Evolutionary conservation across 2,797 vertebrate species (phyloP).

Genomic region (Crenuchus spilurus): DNA sequence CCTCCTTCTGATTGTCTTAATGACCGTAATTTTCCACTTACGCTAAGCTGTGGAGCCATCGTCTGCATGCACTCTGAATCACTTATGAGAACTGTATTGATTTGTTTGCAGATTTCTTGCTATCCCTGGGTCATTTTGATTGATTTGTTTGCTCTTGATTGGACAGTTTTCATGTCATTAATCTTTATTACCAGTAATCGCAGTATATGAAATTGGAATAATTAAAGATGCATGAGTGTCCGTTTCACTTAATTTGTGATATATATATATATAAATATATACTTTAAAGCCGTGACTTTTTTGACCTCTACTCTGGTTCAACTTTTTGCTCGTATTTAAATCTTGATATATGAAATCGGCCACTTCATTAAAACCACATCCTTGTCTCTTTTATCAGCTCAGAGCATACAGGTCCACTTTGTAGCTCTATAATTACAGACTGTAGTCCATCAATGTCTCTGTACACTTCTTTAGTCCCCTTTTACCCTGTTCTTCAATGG

Average conservation of each 20-base stretch:
- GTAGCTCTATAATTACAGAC: too few relatives aligned
- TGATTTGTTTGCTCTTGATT: slow-evolving; percentile 26
- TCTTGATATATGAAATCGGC: too few relatives aligned
- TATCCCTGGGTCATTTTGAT: slow-evolving; percentile 12
- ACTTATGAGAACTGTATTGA: slow-evolving; percentile 29
- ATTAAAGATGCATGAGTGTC: slow-evolving; percentile 34
- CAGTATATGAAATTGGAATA: slow-evolving; percentile 32
- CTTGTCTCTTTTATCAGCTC: too few relatives aligned
- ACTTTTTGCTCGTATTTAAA: not conserved
- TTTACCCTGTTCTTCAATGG: too few relatives aligned
- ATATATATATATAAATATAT: not conserved
- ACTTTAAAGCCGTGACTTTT: too few relatives aligned
- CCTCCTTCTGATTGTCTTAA: slow-evolving; percentile 71
- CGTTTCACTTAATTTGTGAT: slow-evolving; percentile 9
- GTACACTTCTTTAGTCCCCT: too few relatives aligned
- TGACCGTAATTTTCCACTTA: slow-evolving; percentile 78
- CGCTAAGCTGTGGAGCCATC: slow-evolving; percentile 49
- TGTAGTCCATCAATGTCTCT: too few relatives aligned
- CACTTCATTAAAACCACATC: too few relatives aligned
- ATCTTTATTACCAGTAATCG: slow-evolving; percentile 36
- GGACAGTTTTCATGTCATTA: slow-evolving; percentile 34
- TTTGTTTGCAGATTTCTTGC: slow-evolving; percentile 15
- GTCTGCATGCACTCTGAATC: not conserved
- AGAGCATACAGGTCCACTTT: too few relatives aligned
- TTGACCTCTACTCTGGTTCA: not conserved